Percentiles rank a stretch among this genome's conserved stretches.
Conservation (phyloP, 1,140 invertebrate genomes). For the Pachyrhynchus sulphureomaculatus region DNA sequence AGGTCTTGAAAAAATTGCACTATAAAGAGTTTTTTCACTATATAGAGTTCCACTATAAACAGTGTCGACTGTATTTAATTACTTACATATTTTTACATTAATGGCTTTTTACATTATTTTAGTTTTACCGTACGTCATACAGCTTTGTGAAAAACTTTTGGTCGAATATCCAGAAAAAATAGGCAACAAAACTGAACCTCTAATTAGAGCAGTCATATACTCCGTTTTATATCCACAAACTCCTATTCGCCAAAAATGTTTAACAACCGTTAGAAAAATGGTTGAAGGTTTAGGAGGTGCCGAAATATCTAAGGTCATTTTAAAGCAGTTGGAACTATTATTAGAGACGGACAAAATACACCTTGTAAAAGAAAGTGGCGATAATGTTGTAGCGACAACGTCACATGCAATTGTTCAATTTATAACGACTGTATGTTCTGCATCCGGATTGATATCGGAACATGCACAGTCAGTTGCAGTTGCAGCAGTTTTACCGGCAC, state of each 20-base stretch:
- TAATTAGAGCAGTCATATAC: conserved; percentile 65
- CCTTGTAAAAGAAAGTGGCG: conserved; percentile 21
- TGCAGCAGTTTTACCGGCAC: conserved; percentile 64
- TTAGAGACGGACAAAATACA: conserved; percentile 59
- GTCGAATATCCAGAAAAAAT: conserved; percentile 61
- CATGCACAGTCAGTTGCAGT: conserved; percentile 59
- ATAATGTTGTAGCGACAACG: conserved; percentile 22
- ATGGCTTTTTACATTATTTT: conserved; percentile 26
- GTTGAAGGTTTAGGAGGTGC: conserved; percentile 45
- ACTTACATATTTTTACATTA: too few species aligned
- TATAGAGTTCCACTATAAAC: too few species aligned
- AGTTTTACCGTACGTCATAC: conserved; percentile 62
- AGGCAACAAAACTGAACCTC: conserved; percentile 57
- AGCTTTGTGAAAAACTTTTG: conserved; percentile 65
- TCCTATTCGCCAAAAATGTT: conserved; percentile 49
- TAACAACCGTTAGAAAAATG: conserved; percentile 46
- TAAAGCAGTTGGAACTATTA: conserved; percentile 62
- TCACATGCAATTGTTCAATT: conserved; percentile 50
- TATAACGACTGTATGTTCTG: conserved; percentile 57
- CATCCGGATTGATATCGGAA: conserved; percentile 51
- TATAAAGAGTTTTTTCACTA: too few species aligned
- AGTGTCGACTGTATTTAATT: too few species aligned
- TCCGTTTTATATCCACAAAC: conserved; percentile 58
- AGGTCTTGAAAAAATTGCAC: too few species aligned
- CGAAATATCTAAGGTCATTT: conserved; percentile 55